These are phyloP conservation scores for Phyllotreta striolata DNA, from an alignment of 2,888 invertebrate species.

Conservation along the genomic window DNA sequence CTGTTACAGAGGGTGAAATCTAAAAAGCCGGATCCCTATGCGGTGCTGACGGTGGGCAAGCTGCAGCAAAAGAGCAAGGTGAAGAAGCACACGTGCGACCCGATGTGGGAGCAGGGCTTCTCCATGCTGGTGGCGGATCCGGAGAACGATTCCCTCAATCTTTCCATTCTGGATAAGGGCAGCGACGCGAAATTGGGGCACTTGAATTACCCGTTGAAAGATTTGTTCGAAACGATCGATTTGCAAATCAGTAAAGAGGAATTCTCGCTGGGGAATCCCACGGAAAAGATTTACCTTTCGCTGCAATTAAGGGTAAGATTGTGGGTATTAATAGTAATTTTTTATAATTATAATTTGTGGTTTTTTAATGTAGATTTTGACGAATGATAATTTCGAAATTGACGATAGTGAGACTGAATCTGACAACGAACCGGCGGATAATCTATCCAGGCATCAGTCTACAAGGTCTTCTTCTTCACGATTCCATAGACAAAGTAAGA, in stretches of 20 bases:
- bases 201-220: constrained; percentile 71
- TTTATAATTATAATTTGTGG: background rate
- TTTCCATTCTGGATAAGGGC: constrained; percentile 84
- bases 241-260: constrained; percentile 79
- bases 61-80: constrained; percentile 73
- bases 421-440: constrained; percentile 32
- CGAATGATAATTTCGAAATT: constrained; percentile 46
- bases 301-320: constrained; percentile 75
- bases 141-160: constrained; percentile 80
- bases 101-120: constrained; percentile 92
- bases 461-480: constrained; percentile 31
- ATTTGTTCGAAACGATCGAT: constrained; percentile 72
- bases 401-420: constrained; percentile 48
- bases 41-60: constrained; percentile 79
- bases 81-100: constrained; percentile 81
- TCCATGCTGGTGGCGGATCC: constrained; percentile 90
- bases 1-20: constrained; percentile 67
- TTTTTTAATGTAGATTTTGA: constrained; percentile 51
- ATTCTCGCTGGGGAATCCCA: constrained; percentile 74
- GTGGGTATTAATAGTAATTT: background rate
- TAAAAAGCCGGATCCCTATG: constrained; percentile 82
- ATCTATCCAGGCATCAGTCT: constrained; percentile 33
- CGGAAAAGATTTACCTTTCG: constrained; percentile 76
- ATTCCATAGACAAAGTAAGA: constrained; percentile 30
- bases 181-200: constrained; percentile 75